phyloP scores from a whole-genome alignment of 1,140 invertebrate genomes.

The Ostrea denselamellosa region DNA sequence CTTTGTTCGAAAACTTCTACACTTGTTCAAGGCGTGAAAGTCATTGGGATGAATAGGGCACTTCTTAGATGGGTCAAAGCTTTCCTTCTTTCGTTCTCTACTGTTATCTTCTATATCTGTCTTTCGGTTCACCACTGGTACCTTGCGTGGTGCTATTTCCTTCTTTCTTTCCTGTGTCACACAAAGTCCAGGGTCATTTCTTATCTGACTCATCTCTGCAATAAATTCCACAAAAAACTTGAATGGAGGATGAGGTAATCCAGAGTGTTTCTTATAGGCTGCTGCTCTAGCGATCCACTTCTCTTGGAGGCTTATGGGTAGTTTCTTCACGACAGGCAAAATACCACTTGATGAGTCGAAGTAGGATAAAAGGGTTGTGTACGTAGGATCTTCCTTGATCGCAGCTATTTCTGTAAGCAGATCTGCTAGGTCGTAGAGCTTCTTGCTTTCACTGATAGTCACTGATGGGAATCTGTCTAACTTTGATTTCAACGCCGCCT shows the following conservation, averaged over 20 bases:
- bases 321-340: slow-evolving; percentile 49
- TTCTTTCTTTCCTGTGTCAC: not conserved
- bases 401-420: slow-evolving; percentile 43
- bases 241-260: slow-evolving; percentile 35
- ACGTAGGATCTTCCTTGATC: slow-evolving; percentile 41
- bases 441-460: slow-evolving; percentile 41
- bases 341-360: slow-evolving; percentile 54
- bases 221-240: slow-evolving; percentile 44
- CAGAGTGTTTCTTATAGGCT: slow-evolving; percentile 42
- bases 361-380: slow-evolving; percentile 33
- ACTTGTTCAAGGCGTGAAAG: slow-evolving; percentile 41
- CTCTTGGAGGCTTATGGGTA: slow-evolving; percentile 49
- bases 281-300: slow-evolving; percentile 53
- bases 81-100: not conserved
- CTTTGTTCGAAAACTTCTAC: slow-evolving; percentile 29
- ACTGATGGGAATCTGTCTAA: slow-evolving; percentile 45
- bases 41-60: slow-evolving; percentile 35
- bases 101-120: not conserved
- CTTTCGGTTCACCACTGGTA: slow-evolving; percentile 29
- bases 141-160: not conserved
- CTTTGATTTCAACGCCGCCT: slow-evolving; percentile 53
- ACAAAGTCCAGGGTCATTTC: slow-evolving; percentile 41
- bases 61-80: not conserved
- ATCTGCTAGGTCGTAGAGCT: slow-evolving; percentile 44
- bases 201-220: slow-evolving; percentile 38